Base-by-base conservation (phyloP, 2,888 invertebrate genomes). In the Drosophila robusta region DNA sequence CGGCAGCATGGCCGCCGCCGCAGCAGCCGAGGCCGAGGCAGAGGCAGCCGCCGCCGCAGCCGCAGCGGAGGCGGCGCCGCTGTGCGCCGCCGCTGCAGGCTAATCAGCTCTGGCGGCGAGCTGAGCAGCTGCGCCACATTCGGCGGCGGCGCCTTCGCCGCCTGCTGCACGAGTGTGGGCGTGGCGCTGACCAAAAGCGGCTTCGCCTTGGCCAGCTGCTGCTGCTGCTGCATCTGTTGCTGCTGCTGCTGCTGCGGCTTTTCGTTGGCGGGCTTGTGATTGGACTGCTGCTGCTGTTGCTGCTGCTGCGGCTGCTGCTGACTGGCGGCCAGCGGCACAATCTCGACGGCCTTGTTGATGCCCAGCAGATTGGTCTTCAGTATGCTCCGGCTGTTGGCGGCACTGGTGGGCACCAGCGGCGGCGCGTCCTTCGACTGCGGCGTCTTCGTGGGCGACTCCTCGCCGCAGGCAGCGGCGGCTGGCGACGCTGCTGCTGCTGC, bases 41-140 rank as follows among this genome's bases (percentile, higher is more conserved):
- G 54, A 0, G 44, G n/a, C 22, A 11, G 42, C 11, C 3, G 54
- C 11, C 9, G 39, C 12, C 1, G 61, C 12, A 4, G 41, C 16
- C 14, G n/a, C 12, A 32, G 26, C 29, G 46, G n/a, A 8, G 16
- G 44, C 38, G 29, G 18, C 22, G 44, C 18, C 42, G 45, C 63
- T 49, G 92, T 92, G 0, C 93, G 93, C 0, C 79, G 49, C 3
- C 94, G 93, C 62, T 94, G 94, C 1, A 94, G 93, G 0, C 94
- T 94, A 29, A 94, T 94, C 16, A 94, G 74, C 72, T 94, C 94
- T 0, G 94, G 94, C 0, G 94, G 94, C 18, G 94, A 84, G 42
- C 89, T 90, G 0, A 90, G 80, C 32, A 90, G 46, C n/a, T 77
- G 79, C 5, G 78, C 85, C 46, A 76, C 67, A 64, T 50, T 77